These are phyloP conservation scores for Heteromurus nitidus DNA, from an alignment of 2,888 invertebrate genomes.

Conservation along the genomic window DNA sequence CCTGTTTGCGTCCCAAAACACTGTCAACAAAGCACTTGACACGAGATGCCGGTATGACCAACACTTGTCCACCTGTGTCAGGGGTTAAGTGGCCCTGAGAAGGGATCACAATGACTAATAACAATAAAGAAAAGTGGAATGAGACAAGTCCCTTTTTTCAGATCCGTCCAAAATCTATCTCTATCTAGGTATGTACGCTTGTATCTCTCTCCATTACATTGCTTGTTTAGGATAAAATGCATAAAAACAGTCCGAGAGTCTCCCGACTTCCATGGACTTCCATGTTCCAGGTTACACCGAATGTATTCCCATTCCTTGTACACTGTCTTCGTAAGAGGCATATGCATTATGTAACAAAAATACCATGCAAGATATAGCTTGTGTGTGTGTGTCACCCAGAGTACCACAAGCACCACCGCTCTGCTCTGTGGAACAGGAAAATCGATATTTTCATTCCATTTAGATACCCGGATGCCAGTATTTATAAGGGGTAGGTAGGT, in stretches of 20 bases:
- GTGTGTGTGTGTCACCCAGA: no score
- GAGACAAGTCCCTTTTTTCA: constrained; percentile 29
- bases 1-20: constrained; percentile 65
- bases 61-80: constrained; percentile 44
- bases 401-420: no score
- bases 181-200: not conserved
- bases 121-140: constrained; percentile 36
- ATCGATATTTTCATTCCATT: no score
- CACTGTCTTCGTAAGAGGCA: no score
- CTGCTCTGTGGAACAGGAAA: no score
- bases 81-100: constrained; percentile 22
- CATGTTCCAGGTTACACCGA: no score
- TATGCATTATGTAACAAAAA: no score
- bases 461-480: no score
- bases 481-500: no score
- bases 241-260: no score
- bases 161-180: constrained; percentile 13
- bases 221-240: not conserved
- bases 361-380: no score
- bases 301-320: not conserved
- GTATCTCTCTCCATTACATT: not conserved
- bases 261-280: no score
- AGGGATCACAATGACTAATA: constrained; percentile 15
- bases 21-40: constrained; percentile 57
- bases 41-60: constrained; percentile 16